These are phyloP conservation scores for Sphinx pinastri DNA, from an alignment of 2,888 invertebrate genomes.

Conservation along the genomic window DNA sequence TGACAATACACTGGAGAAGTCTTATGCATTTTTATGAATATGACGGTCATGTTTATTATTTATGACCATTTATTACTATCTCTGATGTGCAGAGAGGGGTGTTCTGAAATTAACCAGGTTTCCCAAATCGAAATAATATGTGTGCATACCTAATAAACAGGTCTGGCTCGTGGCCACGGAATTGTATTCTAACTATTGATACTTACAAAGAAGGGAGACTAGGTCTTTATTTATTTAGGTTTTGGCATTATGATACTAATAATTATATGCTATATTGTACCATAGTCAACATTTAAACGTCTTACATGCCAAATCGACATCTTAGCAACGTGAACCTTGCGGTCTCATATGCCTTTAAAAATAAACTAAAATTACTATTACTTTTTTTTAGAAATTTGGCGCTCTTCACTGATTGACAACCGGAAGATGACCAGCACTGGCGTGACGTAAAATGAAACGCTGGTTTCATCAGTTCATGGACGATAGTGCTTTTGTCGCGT, in stretches of 20 bases:
- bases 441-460: conserved; percentile 54
- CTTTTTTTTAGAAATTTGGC: conserved; percentile 57
- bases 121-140: neutral
- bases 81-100: neutral
- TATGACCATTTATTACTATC: neutral
- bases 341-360: neutral
- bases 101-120: neutral
- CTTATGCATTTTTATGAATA: neutral
- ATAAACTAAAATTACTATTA: conserved; percentile 32
- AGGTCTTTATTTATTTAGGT: too few relatives aligned
- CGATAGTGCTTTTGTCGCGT: conserved; percentile 46
- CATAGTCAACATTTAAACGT: too few relatives aligned
- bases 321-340: too few relatives aligned
- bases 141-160: too few relatives aligned
- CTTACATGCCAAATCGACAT: too few relatives aligned
- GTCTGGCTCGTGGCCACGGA: neutral
- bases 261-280: too few relatives aligned
- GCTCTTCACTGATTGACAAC: conserved; percentile 28
- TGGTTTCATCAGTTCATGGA: conserved; percentile 39
- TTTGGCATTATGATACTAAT: too few relatives aligned
- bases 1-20: neutral
- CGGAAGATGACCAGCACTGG: conserved; percentile 57
- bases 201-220: too few relatives aligned
- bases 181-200: neutral
- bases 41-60: neutral